Conservation (phyloP, 2,888 invertebrate species). For the Venusia cambrica region DNA sequence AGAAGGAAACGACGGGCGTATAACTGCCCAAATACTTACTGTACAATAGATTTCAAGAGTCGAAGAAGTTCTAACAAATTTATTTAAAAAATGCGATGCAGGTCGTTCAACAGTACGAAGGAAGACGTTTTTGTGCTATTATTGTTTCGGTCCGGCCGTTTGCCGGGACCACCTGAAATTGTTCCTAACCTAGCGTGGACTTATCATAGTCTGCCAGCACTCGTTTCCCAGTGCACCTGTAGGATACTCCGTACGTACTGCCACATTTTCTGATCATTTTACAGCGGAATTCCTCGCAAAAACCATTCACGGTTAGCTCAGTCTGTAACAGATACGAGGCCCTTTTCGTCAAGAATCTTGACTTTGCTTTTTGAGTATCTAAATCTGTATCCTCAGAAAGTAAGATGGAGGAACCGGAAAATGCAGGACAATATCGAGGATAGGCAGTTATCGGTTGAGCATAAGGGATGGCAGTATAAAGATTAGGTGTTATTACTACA, state of each 20-base stretch:
- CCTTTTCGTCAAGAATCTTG: constrained; percentile 40
- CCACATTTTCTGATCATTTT: constrained; percentile 44
- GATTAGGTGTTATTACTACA: constrained; percentile 68
- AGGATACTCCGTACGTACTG: constrained; percentile 49
- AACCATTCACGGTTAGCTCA: constrained; percentile 40
- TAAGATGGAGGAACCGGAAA: constrained; percentile 51
- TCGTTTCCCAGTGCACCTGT: constrained; percentile 38
- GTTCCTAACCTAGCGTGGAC: constrained; percentile 60
- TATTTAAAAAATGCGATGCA: constrained; percentile 72
- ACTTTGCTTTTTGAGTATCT: constrained; percentile 38
- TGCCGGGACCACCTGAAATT: constrained; percentile 52
- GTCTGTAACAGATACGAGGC: constrained; percentile 21
- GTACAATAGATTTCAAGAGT: constrained; percentile 75
- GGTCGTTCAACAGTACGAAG: constrained; percentile 77
- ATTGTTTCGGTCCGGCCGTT: constrained; percentile 47
- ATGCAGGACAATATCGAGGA: constrained; percentile 52
- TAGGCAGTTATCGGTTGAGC: constrained; percentile 68
- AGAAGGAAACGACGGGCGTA: constrained; percentile 73
- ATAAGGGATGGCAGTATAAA: constrained; percentile 71
- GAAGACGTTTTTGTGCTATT: constrained; percentile 80
- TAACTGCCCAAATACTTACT: constrained; percentile 72
- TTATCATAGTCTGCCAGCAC: constrained; percentile 41
- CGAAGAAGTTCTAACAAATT: constrained; percentile 74
- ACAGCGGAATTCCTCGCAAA: constrained; percentile 42
- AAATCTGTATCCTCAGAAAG: constrained; percentile 40